Evolutionary conservation across 2,888 invertebrate species (phyloP).

Genomic region (Chalcosyrphus nemorum): DNA sequence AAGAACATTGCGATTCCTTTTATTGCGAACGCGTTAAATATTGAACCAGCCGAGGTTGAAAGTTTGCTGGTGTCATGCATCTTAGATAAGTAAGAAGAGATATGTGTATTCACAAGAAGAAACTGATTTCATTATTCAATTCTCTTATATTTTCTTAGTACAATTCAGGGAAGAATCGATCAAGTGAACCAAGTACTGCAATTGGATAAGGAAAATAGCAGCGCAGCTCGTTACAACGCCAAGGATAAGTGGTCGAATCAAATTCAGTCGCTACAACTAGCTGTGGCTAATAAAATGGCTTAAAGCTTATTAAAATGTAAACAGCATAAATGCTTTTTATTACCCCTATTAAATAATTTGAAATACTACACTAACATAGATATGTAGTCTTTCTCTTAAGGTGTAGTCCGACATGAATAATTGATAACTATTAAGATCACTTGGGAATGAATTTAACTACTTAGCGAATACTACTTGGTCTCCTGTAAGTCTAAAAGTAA

Average conservation of each 20-base stretch:
- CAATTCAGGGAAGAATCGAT: conserved; percentile 93
- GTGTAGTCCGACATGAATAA: too few relatives aligned
- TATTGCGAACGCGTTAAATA: conserved; percentile 96
- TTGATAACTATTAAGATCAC: too few relatives aligned
- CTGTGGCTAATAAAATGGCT: conserved; percentile 97
- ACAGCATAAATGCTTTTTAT: conserved; percentile 35
- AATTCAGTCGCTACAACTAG: conserved; percentile 92
- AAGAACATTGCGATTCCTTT: conserved; percentile 99
- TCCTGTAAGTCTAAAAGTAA: too few relatives aligned
- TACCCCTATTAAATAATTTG: conserved; percentile 49
- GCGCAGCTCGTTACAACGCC: conserved; percentile 94
- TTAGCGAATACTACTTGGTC: too few relatives aligned
- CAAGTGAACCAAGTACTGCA: conserved; percentile 97
- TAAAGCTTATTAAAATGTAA: conserved; percentile 79
- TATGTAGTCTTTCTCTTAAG: not conserved
- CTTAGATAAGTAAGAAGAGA: conserved; percentile 91
- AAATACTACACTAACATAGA: conserved; percentile 20
- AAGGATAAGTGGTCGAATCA: conserved; percentile 98
- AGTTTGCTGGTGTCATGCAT: conserved; percentile 98
- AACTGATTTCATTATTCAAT: too few relatives aligned
- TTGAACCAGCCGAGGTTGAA: conserved; percentile 97
- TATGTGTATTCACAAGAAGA: not conserved
- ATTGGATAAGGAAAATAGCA: conserved; percentile 90
- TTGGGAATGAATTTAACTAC: too few relatives aligned
- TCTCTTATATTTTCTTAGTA: conserved; percentile 83